phyloP scores from a whole-genome alignment of 2,888 invertebrate genomes.

The Scaptomyza caliginosa region DNA sequence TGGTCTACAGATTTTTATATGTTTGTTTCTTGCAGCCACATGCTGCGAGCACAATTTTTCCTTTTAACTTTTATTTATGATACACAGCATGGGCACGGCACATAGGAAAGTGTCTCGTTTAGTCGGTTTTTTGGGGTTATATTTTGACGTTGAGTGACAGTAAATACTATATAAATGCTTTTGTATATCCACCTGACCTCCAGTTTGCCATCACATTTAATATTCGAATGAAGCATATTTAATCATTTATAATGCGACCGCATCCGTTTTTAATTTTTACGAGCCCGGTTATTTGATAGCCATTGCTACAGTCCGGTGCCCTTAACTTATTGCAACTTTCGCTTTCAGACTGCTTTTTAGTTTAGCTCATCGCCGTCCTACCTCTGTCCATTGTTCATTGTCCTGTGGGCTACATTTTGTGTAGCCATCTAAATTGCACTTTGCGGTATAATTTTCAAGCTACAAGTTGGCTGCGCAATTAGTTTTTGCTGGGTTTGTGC shows the following conservation, averaged over 20 bases:
- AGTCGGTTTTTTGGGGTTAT: not conserved
- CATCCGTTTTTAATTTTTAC: constrained; percentile 57
- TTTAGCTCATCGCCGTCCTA: not conserved
- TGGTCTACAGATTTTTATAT: constrained; percentile 70
- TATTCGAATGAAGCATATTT: constrained; percentile 55
- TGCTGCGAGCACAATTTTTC: constrained; percentile 52
- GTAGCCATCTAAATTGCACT: constrained; percentile 68
- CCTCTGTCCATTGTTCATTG: not conserved
- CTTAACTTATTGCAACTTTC: constrained; percentile 26
- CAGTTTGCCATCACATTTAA: constrained; percentile 44
- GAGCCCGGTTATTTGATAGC: constrained; percentile 13
- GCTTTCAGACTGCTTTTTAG: constrained; percentile 3
- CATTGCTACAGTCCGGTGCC: not conserved
- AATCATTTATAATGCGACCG: constrained; percentile 61
- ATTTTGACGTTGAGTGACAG: constrained; percentile 13
- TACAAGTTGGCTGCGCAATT: constrained; percentile 62
- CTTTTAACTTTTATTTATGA: constrained; percentile 61
- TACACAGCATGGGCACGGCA: constrained; percentile 13
- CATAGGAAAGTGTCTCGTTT: constrained; percentile 32
- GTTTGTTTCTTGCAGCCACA: constrained; percentile 40
- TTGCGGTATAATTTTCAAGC: constrained; percentile 69
- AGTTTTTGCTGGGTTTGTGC: constrained; percentile 66
- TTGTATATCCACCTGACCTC: constrained; percentile 43
- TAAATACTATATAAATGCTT: constrained; percentile 51
- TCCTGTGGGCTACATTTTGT: constrained; percentile 7